These are phyloP conservation scores for Pelodytes ibericus DNA, from an alignment of 2,797 vertebrate species.

Conservation along the genomic window DNA sequence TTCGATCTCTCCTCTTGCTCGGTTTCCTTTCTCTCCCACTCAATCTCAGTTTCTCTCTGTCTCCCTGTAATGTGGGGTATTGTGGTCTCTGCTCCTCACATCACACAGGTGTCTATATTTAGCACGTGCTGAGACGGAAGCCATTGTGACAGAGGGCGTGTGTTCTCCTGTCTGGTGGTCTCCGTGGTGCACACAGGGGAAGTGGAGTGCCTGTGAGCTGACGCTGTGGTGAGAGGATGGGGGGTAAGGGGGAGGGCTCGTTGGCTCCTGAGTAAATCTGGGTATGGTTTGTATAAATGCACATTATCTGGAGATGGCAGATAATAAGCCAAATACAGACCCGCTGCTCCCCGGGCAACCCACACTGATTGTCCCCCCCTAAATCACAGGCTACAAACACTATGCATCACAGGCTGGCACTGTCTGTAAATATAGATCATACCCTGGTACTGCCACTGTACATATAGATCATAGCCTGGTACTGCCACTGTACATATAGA, in stretches of 20 bases:
- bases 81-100: slow-evolving; percentile 33
- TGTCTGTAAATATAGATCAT: neutral
- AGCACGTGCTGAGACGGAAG: slow-evolving; percentile 9
- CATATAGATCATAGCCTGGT: neutral
- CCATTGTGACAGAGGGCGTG: slow-evolving; percentile 38
- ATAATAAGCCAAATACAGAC: slow-evolving; percentile 1
- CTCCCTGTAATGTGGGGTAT: slow-evolving; percentile 43
- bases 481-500: neutral
- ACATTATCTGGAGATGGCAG: neutral
- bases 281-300: slow-evolving; percentile 5
- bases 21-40: neutral
- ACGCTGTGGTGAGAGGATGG: slow-evolving; percentile 1
- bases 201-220: slow-evolving; percentile 22
- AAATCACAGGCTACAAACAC: neutral
- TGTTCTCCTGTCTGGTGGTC: slow-evolving; percentile 24
- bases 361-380: neutral
- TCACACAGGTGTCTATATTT: slow-evolving; percentile 12
- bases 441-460: neutral
- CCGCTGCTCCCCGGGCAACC: no score
- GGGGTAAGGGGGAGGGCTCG: neutral
- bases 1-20: neutral
- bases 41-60: slow-evolving; percentile 37
- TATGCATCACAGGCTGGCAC: neutral
- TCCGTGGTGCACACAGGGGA: slow-evolving; percentile 23
- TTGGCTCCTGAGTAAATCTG: neutral